Conservation (phyloP, 2,797 vertebrate species). For the Mormyrops boulengeri region DNA sequence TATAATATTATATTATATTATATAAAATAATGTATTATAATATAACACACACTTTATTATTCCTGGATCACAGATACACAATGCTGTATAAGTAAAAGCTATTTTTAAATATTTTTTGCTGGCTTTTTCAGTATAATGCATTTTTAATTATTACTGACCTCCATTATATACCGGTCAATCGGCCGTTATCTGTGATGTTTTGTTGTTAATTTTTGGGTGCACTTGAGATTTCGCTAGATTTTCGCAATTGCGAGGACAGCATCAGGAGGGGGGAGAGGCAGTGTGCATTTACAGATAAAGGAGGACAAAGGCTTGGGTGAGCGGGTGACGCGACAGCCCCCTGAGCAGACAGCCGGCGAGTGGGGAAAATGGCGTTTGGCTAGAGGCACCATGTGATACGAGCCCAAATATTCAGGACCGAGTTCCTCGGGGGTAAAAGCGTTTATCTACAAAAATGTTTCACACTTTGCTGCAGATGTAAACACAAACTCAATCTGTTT, state of each 20-base stretch:
- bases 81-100: background rate
- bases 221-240: background rate
- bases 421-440: constrained; percentile 22
- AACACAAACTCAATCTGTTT: constrained; percentile 44
- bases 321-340: background rate
- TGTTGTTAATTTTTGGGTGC: background rate
- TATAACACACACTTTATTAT: background rate
- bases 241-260: background rate
- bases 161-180: background rate
- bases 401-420: background rate
- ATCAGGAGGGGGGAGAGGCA: background rate
- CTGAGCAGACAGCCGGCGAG: constrained; percentile 47
- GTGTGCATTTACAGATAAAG: background rate
- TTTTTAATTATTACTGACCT: background rate
- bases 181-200: background rate
- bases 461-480: constrained; percentile 34
- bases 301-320: too few relatives aligned
- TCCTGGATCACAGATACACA: background rate
- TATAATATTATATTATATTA: background rate
- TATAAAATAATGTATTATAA: background rate
- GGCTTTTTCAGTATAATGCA: background rate
- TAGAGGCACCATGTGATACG: background rate
- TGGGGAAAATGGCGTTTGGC: constrained; percentile 34
- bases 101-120: background rate
- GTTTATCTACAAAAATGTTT: constrained; percentile 33